phyloP scores from a whole-genome alignment of 2,113 vertebrate species.

The Lates calcarifer region DNA sequence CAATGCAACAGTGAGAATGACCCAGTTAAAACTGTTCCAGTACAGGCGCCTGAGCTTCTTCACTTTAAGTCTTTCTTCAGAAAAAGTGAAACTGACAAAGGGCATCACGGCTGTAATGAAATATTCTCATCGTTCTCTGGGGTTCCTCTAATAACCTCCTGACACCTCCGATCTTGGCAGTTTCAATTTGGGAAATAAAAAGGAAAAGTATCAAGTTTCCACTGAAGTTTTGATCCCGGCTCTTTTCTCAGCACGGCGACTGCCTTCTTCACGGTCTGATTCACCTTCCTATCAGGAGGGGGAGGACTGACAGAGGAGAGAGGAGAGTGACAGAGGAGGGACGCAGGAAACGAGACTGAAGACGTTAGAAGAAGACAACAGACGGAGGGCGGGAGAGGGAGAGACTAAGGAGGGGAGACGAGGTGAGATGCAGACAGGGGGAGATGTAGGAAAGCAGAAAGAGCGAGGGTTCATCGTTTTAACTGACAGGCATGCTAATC shows the following conservation, averaged over 20 bases:
- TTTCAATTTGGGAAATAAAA: slow-evolving; percentile 39
- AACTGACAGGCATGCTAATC: slow-evolving; percentile 11
- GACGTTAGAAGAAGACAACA: slow-evolving; percentile 28
- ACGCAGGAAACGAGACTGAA: not conserved
- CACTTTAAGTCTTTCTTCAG: no score
- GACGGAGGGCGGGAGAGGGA: not conserved
- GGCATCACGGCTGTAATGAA: slow-evolving; percentile 12
- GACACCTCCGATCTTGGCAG: slow-evolving; percentile 14
- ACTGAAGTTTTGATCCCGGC: slow-evolving; percentile 10
- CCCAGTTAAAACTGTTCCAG: not conserved
- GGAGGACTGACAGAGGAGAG: not conserved
- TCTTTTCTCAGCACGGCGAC: slow-evolving; percentile 4
- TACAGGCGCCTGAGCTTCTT: not conserved
- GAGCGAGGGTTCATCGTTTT: slow-evolving; percentile 14
- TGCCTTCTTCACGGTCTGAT: slow-evolving; percentile 56
- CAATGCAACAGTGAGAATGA: not conserved
- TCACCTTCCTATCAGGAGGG: slow-evolving; percentile 30
- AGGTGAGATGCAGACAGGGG: slow-evolving; percentile 14
- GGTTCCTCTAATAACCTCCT: not conserved
- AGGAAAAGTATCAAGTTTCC: slow-evolving; percentile 10
- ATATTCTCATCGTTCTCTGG: slow-evolving; percentile 18
- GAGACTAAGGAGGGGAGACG: not conserved
- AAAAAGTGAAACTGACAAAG: slow-evolving; percentile 1
- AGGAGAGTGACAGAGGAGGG: slow-evolving; percentile 21
- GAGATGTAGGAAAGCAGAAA: not conserved